Conservation (phyloP, 2,797 vertebrate genomes). For the Myiotriccus ornatus region DNA sequence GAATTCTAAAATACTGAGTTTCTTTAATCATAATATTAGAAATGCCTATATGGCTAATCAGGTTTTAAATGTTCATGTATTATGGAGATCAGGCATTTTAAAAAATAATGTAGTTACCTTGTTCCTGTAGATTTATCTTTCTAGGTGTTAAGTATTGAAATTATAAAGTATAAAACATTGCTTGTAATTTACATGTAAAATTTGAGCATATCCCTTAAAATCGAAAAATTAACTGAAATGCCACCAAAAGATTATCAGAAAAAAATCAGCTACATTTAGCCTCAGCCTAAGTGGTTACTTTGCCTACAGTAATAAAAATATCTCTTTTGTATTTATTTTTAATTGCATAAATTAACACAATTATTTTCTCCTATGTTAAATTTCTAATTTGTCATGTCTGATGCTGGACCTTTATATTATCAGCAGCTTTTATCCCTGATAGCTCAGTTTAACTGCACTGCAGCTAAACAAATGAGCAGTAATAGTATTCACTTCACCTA, state of each 20-base stretch:
- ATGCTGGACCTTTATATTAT: neutral
- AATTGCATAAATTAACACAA: neutral
- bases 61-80: neutral
- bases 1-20: neutral
- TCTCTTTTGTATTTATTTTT: neutral
- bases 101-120: neutral
- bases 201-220: neutral
- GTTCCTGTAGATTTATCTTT: neutral
- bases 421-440: neutral
- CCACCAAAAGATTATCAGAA: neutral
- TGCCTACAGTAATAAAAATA: neutral
- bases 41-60: neutral
- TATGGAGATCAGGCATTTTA: neutral
- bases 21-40: neutral
- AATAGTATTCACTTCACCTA: neutral
- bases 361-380: neutral
- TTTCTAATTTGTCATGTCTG: neutral
- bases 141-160: neutral
- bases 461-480: neutral
- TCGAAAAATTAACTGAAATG: neutral
- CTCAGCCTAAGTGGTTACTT: neutral
- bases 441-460: neutral
- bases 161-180: neutral
- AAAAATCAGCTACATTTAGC: neutral
- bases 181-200: neutral